Evolutionary conservation across 2,797 vertebrate genomes (phyloP).

Genomic region (Yasuhikotakia modesta): DNA sequence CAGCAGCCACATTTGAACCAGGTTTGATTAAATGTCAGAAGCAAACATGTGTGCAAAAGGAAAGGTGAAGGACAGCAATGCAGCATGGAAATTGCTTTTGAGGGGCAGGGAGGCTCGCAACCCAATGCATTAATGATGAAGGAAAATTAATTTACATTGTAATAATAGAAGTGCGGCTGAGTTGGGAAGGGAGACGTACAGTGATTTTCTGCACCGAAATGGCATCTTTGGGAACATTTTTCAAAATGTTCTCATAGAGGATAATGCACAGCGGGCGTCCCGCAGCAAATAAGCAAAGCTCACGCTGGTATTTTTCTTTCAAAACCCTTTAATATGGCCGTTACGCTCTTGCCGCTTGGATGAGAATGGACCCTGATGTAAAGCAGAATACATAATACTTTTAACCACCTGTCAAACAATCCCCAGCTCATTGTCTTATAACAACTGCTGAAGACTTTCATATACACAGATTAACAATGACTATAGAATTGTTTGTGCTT

Average conservation of each 20-base stretch:
- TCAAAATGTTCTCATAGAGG: conserved; percentile 46
- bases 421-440: conserved; percentile 6
- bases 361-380: conserved; percentile 27
- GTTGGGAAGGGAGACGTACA: conserved; percentile 2
- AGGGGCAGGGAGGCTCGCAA: conserved; percentile 40
- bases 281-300: conserved; percentile 31
- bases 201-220: conserved; percentile 55
- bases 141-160: conserved; percentile 69
- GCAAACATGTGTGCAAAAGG: conserved; percentile 52
- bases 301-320: conserved; percentile 34
- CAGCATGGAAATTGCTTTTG: conserved; percentile 51
- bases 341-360: conserved; percentile 27
- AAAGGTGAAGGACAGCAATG: conserved; percentile 49
- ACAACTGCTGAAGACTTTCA: conserved; percentile 4
- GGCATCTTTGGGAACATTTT: conserved; percentile 61
- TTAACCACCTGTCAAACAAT: conserved; percentile 24
- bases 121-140: conserved; percentile 64
- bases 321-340: conserved; percentile 47
- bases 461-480: conserved; percentile 20
- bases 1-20: conserved; percentile 54
- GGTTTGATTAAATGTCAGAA: conserved; percentile 67
- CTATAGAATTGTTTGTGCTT: conserved; percentile 4
- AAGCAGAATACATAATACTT: conserved; percentile 24
- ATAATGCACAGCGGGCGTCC: conserved; percentile 39
- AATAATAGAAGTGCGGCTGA: conserved; percentile 59